These are phyloP conservation scores for Cichlasoma orientale DNA, from an alignment of 2,797 vertebrate species.

Conservation along the genomic window DNA sequence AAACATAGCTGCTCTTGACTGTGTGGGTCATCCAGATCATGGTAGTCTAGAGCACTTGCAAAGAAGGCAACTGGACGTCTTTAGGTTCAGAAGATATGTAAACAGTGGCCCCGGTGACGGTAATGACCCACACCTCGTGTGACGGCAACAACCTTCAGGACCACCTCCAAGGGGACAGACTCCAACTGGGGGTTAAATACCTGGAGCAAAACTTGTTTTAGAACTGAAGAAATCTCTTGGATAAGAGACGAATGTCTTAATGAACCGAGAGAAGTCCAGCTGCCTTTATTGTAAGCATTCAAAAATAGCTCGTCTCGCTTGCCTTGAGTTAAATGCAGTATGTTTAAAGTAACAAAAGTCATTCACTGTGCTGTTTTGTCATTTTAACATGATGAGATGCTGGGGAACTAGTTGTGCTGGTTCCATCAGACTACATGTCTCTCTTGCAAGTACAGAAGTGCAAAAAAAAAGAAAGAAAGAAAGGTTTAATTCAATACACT, in stretches of 20 bases:
- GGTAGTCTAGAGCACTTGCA: too few species aligned
- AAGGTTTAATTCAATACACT: not conserved
- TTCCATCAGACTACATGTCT: conserved; percentile 1
- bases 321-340: not conserved
- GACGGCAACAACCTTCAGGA: fast-evolving
- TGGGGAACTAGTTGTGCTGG: not conserved
- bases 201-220: not conserved
- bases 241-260: not conserved
- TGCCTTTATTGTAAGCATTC: not conserved
- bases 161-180: not conserved
- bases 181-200: not conserved
- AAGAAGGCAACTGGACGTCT: not conserved
- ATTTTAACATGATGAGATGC: not conserved
- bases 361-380: not conserved
- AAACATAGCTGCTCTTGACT: not conserved
- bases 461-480: not conserved
- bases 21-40: too few species aligned
- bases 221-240: not conserved
- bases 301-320: not conserved
- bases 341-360: not conserved
- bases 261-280: not conserved
- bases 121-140: not conserved
- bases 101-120: not conserved
- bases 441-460: not conserved
- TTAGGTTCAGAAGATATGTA: not conserved